These are phyloP conservation scores for Sclerodermus sp. DNA, from an alignment of 2,888 invertebrate genomes.

Conservation along the genomic window DNA sequence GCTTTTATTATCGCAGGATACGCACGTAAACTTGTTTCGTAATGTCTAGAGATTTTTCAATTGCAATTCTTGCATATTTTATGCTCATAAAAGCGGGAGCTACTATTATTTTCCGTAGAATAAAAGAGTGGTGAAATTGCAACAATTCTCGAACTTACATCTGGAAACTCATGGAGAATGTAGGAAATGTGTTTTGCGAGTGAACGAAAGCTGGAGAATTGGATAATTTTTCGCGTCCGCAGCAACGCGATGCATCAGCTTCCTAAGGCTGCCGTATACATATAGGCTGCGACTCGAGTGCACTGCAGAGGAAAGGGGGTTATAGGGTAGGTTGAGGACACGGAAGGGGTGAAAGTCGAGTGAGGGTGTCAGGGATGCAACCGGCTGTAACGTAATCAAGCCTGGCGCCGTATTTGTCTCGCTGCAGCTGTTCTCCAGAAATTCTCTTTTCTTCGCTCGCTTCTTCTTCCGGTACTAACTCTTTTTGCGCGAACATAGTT, in stretches of 20 bases:
- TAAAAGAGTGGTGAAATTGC: too few relatives aligned
- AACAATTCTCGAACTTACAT: too few relatives aligned
- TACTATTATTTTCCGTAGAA: too few relatives aligned
- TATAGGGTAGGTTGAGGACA: conserved; percentile 1
- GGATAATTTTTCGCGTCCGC: conserved; percentile 31
- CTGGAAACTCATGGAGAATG: too few relatives aligned
- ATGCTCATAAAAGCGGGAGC: too few relatives aligned
- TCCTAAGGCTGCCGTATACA: conserved; percentile 2
- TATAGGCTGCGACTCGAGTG: not conserved
- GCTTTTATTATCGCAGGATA: too few relatives aligned
- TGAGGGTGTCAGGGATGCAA: conserved; percentile 21
- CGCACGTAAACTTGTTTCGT: too few relatives aligned
- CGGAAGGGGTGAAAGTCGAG: conserved; percentile 15
- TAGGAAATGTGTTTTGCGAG: too few relatives aligned
- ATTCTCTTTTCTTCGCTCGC: conserved; percentile 3
- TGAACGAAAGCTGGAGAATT: conserved; percentile 12
- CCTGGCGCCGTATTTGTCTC: conserved; percentile 31
- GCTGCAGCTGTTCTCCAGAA: conserved; percentile 22
- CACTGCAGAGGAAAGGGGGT: conserved; percentile 1
- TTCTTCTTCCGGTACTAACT: conserved; percentile 6
- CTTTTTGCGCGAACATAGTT: too few relatives aligned
- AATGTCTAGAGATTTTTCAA: too few relatives aligned
- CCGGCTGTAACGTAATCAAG: conserved; percentile 29
- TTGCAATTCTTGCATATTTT: too few relatives aligned
- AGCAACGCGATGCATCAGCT: not conserved